phyloP scores from a whole-genome alignment of 2,113 vertebrate species.

The Cryptotis parvus region DNA sequence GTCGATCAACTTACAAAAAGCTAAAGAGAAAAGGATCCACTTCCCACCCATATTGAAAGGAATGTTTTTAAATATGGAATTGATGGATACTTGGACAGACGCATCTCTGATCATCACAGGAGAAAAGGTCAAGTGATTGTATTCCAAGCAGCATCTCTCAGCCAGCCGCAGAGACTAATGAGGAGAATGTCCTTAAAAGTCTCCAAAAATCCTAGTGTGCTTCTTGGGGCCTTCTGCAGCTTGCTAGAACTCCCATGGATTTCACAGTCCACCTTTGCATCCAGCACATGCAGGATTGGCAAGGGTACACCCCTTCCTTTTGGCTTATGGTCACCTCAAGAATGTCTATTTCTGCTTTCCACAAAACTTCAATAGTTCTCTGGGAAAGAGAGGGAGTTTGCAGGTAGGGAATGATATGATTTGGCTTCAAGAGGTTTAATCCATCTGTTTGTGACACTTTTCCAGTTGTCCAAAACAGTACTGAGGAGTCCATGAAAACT shows the following conservation, averaged over 20 bases:
- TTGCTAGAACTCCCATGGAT: neutral
- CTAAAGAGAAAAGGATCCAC: neutral
- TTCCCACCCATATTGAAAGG: neutral
- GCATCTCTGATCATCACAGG: neutral
- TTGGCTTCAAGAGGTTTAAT: constrained; percentile 60
- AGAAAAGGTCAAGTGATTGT: neutral
- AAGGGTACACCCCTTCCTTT: constrained; percentile 10
- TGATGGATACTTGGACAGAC: neutral
- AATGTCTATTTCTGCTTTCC: constrained; percentile 64
- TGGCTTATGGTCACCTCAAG: constrained; percentile 67
- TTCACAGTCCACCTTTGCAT: neutral
- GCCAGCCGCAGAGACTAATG: neutral
- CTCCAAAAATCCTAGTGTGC: neutral
- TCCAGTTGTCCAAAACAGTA: constrained; percentile 43
- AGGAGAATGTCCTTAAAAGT: neutral
- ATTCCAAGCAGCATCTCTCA: neutral
- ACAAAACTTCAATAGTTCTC: constrained; percentile 53
- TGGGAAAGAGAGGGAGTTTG: constrained; percentile 55
- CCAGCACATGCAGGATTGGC: constrained; percentile 58
- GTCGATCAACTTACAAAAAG: neutral
- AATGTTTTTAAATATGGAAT: neutral
- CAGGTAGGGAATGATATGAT: constrained; percentile 44
- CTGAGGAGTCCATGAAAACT: constrained; percentile 28
- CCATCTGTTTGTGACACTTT: constrained; percentile 67
- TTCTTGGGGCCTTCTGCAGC: neutral